Base-by-base conservation (phyloP, 92 coral and sea anemone genomes). In the Porites lobata region DNA sequence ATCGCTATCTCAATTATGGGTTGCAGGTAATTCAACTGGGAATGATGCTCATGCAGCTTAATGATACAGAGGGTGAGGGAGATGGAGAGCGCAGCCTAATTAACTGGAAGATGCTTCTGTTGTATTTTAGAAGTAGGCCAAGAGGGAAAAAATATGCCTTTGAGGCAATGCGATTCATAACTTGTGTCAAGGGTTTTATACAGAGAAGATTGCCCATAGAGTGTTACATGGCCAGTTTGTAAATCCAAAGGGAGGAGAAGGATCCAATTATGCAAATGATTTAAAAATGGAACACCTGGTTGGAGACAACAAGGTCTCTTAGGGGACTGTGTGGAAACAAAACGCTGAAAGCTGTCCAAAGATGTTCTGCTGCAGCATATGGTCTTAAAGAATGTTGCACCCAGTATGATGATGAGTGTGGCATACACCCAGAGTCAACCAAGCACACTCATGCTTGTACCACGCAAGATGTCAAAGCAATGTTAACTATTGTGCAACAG, bases 81-180 rank as follows among this genome's bases (percentile, higher is more conserved):
- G 96, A 91, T 91, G 92, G 91, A 43, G 81, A 91, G 15, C 47
- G 86, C 51, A 32, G 5, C 58, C 26, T 87, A 15, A 54, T 80
- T n/a, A 91, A 94, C 70, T 93, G 96, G 96, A 93, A 90, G 69
- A 8, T 92, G 43, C 85, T 94, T 43, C 80, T 94, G 94, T 54
- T 94, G 64, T 94, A 92, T 50, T 92, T 89, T 22, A 68, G 86
- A 50, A 50, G 65, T 29, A 67, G 86, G 19, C 84, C 88, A 69
- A 67, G 83, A 38, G 79, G 79, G 2, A 72, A 57, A 1, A 89
- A 82, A 38, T 83, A 89, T 89, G 84, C 92, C 9, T 82, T 75
- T 68, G 92, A 89, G 53, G 88, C 88, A 24, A 82, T 89, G 88
- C 88, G 92, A 59, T 71, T 82, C 13, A 56, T 89, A 8, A 89